Evolutionary conservation across 2,797 vertebrate species (phyloP), one percentile per base, ranked within the genome.

Genomic region (Heliangelus exortis): DNA sequence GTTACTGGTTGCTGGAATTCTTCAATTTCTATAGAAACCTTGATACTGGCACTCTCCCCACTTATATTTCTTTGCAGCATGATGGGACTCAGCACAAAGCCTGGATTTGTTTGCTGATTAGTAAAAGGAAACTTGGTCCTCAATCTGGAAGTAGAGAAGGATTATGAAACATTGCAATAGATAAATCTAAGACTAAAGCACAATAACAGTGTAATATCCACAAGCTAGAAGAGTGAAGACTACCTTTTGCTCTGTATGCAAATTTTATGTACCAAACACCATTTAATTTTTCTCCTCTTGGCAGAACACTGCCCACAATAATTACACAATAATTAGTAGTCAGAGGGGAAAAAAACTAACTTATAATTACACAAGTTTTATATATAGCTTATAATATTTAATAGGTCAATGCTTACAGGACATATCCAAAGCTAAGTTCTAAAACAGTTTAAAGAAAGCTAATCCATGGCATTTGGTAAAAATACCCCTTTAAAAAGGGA

Each of bases 1-100:
- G 99, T 99, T n/a, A 99, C 99, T 20, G 99, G 99, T 77, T 99
- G 98, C 94, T 99, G 98, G 94, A 98, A 99, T 77, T 99, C 99
- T 50, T 99, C 98, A 7, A 99, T 99, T 96, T 99, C 99, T 88
- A 99, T 99, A 67, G 99, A 99, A 93, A 99, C 99, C 92, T 99
- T 99, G 91, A 99, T 98, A 34, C 99, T 99, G 95, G 98, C 98
- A 87, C 92, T 98, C 97, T 99, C 99, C 25, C 98, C 98, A 71
- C 86, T 98, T 17, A 97, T 53, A 45, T 98, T 98, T 87, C 98
- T 98, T 96, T 99, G 99, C 77, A 98, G 93, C 95, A 99, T 99
- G 90, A 99, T 97, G 9, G 99, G 98, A 95, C 99, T 99, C 90
- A 99, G 98, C 78, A 99, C 98, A 92, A 98, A 99, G 91, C 99